Conservation (phyloP, 2,113 vertebrate genomes). For the Tonatia bakeri region DNA sequence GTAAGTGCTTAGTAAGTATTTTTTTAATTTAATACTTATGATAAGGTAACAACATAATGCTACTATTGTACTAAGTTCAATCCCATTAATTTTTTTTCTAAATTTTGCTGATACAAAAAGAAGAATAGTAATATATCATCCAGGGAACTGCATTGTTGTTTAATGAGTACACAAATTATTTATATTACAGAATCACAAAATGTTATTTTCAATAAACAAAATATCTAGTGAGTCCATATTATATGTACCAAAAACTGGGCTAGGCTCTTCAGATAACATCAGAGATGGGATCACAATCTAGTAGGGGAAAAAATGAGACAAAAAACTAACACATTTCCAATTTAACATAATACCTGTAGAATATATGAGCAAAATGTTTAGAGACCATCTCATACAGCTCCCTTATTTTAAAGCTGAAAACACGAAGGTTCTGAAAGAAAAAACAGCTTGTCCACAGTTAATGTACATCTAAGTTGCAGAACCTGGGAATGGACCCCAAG, state of each 20-base stretch:
- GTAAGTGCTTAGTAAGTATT: neutral
- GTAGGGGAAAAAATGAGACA: neutral
- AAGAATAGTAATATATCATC: neutral
- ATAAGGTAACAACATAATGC: neutral
- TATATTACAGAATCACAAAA: neutral
- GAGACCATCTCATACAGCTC: neutral
- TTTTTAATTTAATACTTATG: neutral
- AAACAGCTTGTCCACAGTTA: neutral
- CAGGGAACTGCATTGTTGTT: neutral
- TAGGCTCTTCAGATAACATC: neutral
- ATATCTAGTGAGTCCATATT: neutral
- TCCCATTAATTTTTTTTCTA: neutral
- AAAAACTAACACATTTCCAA: neutral
- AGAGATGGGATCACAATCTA: neutral
- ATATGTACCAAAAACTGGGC: neutral
- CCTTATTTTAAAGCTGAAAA: slow-evolving; percentile 6
- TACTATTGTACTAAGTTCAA: neutral
- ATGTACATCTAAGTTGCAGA: neutral
- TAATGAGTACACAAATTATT: neutral
- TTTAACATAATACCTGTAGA: neutral
- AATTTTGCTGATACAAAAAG: neutral
- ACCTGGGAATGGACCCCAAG: neutral
- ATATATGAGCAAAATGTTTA: neutral
- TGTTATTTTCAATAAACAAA: slow-evolving; percentile 28
- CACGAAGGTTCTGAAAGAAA: neutral